Evolutionary conservation across 2,797 vertebrate species (phyloP), one percentile per base, ranked within the genome.

Genomic region (Clarias platycephalus): DNA sequence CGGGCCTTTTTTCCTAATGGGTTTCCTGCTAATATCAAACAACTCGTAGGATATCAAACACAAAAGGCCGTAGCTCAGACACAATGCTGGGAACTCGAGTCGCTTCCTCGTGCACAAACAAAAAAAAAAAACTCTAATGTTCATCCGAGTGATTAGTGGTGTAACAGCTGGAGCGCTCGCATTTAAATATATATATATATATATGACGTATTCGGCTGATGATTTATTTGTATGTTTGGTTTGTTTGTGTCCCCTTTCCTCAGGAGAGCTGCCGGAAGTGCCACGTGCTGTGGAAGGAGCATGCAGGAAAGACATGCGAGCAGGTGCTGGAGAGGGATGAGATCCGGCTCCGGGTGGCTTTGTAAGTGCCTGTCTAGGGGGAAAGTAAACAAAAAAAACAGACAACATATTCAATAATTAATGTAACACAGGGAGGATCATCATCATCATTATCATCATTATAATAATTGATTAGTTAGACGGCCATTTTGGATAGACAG

Each of bases 251-350:
- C 81, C 81, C 16, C 12, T 44, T 83, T 82, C 76, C 75, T 79
- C 86, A 99, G 98, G 97, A 99, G 93, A 98, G 97, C 0, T 99
- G 98, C 87, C 94, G 98, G 78, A 99, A 98, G 90, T 99, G 98
- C 90, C 97, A 98, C 82, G 96, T 97, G 87, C 94, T 97, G 89
- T 99, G 98, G 98, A 99, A 99, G 91, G 96, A 96, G 86, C 98
- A 99, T 83, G 94, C 94, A 57, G 97, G 96, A 86, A 97, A 99
- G 93, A 98, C 97, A 53, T 99, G 98, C 0, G 96, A 98, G 89
- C 95, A 99, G 92, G 95, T 99, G 91, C 95, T 97, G 80, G 97
- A 99, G 92, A 96, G 95, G 87, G 97, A 98, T 53, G 97, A 99
- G 94, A 98, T 98, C 91, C 97, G 96, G 89, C 97, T 98, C 91